A percentile compares a stretch with the other conserved stretches of the same genome.
phyloP scores from a whole-genome alignment of 1,140 invertebrate genomes.

The Anoplophora glabripennis region DNA sequence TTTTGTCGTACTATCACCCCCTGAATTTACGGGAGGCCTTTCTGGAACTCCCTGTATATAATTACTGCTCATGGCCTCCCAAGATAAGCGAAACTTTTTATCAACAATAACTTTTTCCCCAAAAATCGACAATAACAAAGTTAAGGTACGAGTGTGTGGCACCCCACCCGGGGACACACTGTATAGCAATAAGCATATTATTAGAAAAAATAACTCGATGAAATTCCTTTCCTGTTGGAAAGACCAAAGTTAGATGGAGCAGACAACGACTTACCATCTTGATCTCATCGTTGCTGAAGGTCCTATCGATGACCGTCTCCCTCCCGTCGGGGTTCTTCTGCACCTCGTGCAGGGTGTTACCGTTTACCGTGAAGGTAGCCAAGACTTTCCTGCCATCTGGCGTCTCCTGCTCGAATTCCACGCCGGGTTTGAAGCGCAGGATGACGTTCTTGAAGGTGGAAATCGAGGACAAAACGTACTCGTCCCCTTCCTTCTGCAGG shows the following conservation, averaged over 20 bases:
- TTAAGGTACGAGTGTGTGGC: too few species aligned
- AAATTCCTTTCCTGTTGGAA: too few species aligned
- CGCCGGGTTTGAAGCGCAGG: constrained; percentile 75
- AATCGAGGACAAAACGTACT: constrained; percentile 70
- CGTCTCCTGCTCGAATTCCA: constrained; percentile 84
- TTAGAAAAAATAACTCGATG: too few species aligned
- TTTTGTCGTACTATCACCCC: too few species aligned
- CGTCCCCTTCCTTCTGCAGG: constrained; percentile 62
- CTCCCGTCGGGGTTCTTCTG: constrained; percentile 68
- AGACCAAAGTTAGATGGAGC: not conserved
- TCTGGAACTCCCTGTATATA: too few species aligned
- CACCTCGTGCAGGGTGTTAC: constrained; percentile 67
- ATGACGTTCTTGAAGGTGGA: constrained; percentile 82
- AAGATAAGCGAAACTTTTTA: constrained; percentile 3
- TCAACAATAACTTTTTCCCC: constrained; percentile 11
- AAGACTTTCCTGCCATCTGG: constrained; percentile 82
- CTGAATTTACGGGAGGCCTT: too few species aligned
- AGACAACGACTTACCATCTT: constrained; percentile 56
- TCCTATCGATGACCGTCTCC: constrained; percentile 62
- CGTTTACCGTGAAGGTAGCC: constrained; percentile 62
- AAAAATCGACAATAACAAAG: too few species aligned
- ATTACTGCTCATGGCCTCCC: too few species aligned
- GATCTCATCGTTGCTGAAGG: constrained; percentile 68
- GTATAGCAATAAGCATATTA: too few species aligned
- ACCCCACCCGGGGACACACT: too few species aligned